Percentiles rank a stretch among this genome's conserved stretches.
Evolutionary conservation across 2,888 invertebrate genomes (phyloP).

Genomic region (Lasioglossum vierecki): DNA sequence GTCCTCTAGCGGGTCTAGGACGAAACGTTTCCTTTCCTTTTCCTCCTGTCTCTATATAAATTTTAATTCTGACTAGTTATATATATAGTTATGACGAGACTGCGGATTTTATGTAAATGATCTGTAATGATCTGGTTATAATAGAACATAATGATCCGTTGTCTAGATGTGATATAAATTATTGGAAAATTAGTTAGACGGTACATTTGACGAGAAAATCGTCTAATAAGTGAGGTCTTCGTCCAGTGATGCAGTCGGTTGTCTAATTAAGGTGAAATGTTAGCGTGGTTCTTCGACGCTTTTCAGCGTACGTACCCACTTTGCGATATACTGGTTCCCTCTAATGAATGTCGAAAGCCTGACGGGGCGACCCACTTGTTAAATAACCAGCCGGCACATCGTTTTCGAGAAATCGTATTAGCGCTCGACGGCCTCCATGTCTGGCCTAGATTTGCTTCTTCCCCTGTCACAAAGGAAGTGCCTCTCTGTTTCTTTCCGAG

Average conservation of each 20-base stretch:
- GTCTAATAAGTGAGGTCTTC: neutral
- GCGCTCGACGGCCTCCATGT: neutral
- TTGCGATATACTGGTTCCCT: slow-evolving; percentile 4
- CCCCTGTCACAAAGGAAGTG: slow-evolving; percentile 38
- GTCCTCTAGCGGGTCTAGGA: too few relatives aligned
- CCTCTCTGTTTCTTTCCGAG: neutral
- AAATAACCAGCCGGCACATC: slow-evolving; percentile 16
- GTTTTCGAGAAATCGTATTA: slow-evolving; percentile 14
- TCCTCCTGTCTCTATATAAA: neutral
- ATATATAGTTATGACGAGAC: neutral
- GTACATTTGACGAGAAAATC: neutral
- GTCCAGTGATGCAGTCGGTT: neutral
- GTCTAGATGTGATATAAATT: too few relatives aligned
- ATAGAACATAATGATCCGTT: too few relatives aligned
- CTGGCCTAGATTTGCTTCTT: slow-evolving; percentile 34
- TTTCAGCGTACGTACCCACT: neutral
- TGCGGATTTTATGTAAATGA: neutral
- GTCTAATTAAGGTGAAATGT: slow-evolving; percentile 37
- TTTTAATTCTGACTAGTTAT: neutral
- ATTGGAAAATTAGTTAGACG: neutral
- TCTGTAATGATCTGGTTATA: too few relatives aligned
- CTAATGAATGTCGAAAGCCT: slow-evolving; percentile 36
- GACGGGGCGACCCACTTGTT: slow-evolving; percentile 26
- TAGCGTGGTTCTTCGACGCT: slow-evolving; percentile 2
- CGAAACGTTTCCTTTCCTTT: too few relatives aligned